Evolutionary conservation across 2,113 vertebrate species (phyloP), one percentile per base, ranked within the genome.

Genomic region (Struthidea cinerea): DNA sequence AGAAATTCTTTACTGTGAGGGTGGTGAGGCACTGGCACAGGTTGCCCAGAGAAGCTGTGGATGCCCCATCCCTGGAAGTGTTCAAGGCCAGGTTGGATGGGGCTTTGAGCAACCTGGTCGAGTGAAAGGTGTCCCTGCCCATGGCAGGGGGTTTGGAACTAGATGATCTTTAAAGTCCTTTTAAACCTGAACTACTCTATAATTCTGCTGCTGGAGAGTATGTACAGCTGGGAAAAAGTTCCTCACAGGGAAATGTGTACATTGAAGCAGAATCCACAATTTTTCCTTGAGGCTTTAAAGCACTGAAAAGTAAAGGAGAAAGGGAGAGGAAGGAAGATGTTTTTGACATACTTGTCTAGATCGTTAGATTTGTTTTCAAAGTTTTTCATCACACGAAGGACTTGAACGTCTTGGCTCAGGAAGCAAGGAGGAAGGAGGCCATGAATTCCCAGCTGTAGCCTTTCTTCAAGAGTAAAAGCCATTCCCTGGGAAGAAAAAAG

Each of bases 391-490:
- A 99, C 99, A 3, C 99, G 98, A 70, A 99, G 98, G 81, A 99
- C 98, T 95, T 99, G 99, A 41, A 99, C 98, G 0, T 99, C 99
- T 98, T 99, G 99, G 74, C 98, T 99, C 75, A 99, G 97, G 97
- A 99, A 99, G 96, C 99, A 99, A 76, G 99, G 99, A 5, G 99
- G 99, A 82, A 99, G 98, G 81, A 99, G 98, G 86, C 99, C 99
- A 1, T 99, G 99, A 97, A 99, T 99, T 82, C 99, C 99, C 89
- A 99, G 98, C 84, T 99, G 99, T 16, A 98, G 96, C 69, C 99
- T 98, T 97, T 99, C 99, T 97, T 99, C 97, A 92, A 99, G 98
- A 2, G 99, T 99, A 95, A 99, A 99, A 23, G 99, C 99, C 99
- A 99, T 99, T 42, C 99, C 99, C 99, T 99, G 95, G 71, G 64